Evolutionary conservation across 2,797 vertebrate species (phyloP).

Genomic region (Oophaga sylvatica): DNA sequence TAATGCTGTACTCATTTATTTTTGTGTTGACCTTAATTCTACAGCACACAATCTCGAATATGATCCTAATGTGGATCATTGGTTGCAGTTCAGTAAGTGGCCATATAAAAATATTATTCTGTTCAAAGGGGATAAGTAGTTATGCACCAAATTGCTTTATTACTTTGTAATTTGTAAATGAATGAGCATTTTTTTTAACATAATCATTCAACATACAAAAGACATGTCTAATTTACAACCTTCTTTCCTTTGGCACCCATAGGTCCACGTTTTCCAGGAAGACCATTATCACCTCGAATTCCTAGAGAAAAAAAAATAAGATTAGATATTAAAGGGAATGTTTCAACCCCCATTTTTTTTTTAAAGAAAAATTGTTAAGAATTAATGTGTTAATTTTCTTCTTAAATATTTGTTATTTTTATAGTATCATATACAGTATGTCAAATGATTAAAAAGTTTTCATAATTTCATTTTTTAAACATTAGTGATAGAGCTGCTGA

Average conservation of each 20-base stretch:
- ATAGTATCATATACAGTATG: no score
- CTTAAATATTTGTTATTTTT: no score
- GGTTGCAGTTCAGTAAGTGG: neutral
- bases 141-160: neutral
- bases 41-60: neutral
- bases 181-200: neutral
- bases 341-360: neutral
- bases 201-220: neutral
- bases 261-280: constrained; percentile 49
- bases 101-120: neutral
- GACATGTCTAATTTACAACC: constrained; percentile 35
- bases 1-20: no score
- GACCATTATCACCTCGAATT: constrained; percentile 59
- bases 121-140: neutral
- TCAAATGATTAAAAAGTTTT: no score
- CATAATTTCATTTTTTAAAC: no score
- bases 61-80: neutral
- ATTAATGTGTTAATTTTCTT: no score
- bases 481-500: no score
- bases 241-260: constrained; percentile 59
- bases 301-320: constrained; percentile 42
- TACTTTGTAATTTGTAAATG: neutral
- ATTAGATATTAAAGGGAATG: neutral
- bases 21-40: no score
- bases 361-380: no score